Conservation (phyloP, 2,888 invertebrate genomes). For the Alentia gelatinosa region DNA sequence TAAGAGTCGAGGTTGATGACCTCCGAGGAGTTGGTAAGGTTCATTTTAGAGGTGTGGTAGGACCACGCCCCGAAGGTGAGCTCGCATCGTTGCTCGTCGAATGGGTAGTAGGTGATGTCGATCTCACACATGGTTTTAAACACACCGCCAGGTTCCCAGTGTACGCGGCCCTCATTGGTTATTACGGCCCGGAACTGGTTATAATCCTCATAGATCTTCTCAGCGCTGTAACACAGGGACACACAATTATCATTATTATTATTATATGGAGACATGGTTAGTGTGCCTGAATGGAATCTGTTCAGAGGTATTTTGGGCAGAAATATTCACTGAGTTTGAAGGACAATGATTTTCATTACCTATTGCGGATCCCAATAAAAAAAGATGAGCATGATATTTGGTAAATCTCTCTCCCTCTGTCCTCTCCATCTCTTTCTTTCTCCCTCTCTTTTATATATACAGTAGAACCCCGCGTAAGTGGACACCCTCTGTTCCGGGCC, state of each 20-base stretch:
- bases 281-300: no score
- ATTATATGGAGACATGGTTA: no score
- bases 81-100: slow-evolving; percentile 65
- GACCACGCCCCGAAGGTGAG: slow-evolving; percentile 67
- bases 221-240: slow-evolving; percentile 63
- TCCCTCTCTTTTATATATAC: no score
- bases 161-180: slow-evolving; percentile 61
- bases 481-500: no score
- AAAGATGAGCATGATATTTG: no score
- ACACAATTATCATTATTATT: not conserved
- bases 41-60: slow-evolving; percentile 69
- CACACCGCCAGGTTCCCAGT: slow-evolving; percentile 69
- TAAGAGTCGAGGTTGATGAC: slow-evolving; percentile 66
- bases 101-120: slow-evolving; percentile 69
- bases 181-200: slow-evolving; percentile 67
- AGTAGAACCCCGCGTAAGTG: no score
- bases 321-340: no score
- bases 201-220: slow-evolving; percentile 68
- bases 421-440: no score
- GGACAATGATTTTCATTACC: no score
- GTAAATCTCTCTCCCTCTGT: no score
- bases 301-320: no score
- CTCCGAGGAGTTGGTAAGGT: slow-evolving; percentile 64
- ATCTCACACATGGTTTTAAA: slow-evolving; percentile 69
- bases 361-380: no score